phyloP scores from a whole-genome alignment of 2,797 vertebrate species.

The Megaceryle alcyon region DNA sequence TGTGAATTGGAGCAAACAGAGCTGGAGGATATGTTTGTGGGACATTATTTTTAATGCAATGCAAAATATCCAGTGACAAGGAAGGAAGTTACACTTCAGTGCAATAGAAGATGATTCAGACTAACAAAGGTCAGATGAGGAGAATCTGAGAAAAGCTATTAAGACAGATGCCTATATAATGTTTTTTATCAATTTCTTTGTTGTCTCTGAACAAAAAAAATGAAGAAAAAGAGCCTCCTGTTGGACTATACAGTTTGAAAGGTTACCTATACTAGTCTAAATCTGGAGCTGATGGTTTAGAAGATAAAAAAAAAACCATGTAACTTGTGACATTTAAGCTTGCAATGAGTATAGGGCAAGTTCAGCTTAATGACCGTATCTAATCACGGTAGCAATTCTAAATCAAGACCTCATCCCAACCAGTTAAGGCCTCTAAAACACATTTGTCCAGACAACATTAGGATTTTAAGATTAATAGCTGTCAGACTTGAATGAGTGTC shows the following conservation, averaged over 20 bases:
- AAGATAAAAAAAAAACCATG: neutral
- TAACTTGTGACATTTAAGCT: neutral
- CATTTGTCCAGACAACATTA: neutral
- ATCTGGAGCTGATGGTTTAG: neutral
- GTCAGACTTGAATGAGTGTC: neutral
- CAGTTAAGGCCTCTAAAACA: neutral
- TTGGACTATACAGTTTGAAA: neutral
- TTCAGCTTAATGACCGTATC: neutral
- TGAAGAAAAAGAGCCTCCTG: neutral
- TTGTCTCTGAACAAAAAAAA: neutral
- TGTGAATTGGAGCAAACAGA: neutral
- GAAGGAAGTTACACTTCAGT: neutral
- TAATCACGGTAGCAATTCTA: neutral
- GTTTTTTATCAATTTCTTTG: neutral
- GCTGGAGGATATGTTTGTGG: neutral
- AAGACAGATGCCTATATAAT: neutral
- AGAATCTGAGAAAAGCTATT: neutral
- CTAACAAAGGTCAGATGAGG: constrained; percentile 16
- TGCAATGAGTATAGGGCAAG: neutral
- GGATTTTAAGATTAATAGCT: neutral
- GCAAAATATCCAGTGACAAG: neutral
- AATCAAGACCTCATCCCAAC: neutral
- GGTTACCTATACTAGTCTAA: neutral
- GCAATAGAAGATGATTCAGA: neutral
- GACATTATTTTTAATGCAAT: constrained; percentile 29